These are phyloP conservation scores for Urosaurus nigricauda DNA, from an alignment of 2,797 vertebrate species.

Conservation along the genomic window DNA sequence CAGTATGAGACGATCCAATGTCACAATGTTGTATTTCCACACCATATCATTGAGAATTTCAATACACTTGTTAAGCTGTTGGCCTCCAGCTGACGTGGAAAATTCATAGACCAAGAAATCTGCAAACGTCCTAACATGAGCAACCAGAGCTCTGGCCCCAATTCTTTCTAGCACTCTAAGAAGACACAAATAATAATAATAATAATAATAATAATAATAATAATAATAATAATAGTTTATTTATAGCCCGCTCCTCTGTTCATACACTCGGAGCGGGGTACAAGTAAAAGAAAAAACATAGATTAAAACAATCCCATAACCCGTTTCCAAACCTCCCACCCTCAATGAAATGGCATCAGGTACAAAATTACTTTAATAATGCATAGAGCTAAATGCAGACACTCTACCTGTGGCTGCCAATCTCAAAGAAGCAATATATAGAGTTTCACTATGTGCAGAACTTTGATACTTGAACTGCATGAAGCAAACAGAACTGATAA, in stretches of 20 bases:
- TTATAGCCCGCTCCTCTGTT: no score
- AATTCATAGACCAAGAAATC: slow-evolving; percentile 99
- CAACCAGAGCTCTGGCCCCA: slow-evolving; percentile 94
- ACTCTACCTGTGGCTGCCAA: background rate
- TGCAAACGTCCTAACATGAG: slow-evolving; percentile 96
- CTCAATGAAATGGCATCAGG: background rate
- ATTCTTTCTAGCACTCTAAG: slow-evolving; percentile 94
- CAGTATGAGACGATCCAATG: slow-evolving; percentile 94
- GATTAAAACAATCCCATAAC: no score
- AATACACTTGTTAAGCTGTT: slow-evolving; percentile 98
- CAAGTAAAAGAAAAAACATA: no score
- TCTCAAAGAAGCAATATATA: background rate
- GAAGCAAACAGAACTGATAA: background rate
- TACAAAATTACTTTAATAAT: background rate
- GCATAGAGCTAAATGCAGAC: background rate
- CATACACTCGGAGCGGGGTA: no score
- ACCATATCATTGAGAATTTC: slow-evolving; percentile 99
- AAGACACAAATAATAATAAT: slow-evolving; percentile 6
- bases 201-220: no score
- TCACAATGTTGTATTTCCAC: slow-evolving; percentile 99
- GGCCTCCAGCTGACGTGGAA: slow-evolving; percentile 96
- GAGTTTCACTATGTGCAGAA: background rate
- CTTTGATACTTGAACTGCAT: background rate
- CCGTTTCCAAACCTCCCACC: no score
- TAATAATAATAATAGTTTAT: no score